A percentile compares a stretch with the other conserved stretches of the same genome.
phyloP scores from a whole-genome alignment of 2,888 invertebrate species.

The Tetragonula carbonaria region DNA sequence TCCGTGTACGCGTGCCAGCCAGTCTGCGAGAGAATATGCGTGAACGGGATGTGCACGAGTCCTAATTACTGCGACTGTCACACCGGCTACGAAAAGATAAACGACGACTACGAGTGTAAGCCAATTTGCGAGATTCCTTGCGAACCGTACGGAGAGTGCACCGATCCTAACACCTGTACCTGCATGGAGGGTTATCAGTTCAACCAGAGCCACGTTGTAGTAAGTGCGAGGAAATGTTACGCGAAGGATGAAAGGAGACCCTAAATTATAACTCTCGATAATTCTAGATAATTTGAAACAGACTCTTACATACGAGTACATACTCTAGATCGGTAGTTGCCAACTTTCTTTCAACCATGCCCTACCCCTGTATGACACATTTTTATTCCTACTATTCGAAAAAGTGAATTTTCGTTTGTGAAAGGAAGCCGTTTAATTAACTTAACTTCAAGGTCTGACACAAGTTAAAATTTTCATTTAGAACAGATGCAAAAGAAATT shows the following conservation, averaged over 20 bases:
- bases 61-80: conserved; percentile 74
- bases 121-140: conserved; percentile 79
- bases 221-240: neutral
- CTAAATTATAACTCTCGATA: neutral
- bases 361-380: too few species aligned
- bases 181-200: conserved; percentile 74
- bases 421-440: too few species aligned
- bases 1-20: conserved; percentile 77
- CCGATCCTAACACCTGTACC: conserved; percentile 66
- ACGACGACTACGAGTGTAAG: conserved; percentile 72
- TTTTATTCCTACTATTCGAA: too few species aligned
- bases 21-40: conserved; percentile 72
- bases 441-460: too few species aligned
- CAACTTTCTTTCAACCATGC: too few species aligned
- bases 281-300: neutral
- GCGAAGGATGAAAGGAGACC: neutral
- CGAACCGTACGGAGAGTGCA: conserved; percentile 68
- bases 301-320: too few species aligned
- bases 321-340: too few species aligned
- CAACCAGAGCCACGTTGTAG: neutral
- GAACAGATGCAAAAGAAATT: too few species aligned
- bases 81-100: conserved; percentile 76
- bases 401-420: too few species aligned
- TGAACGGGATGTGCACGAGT: conserved; percentile 67
- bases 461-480: too few species aligned